Percentiles rank a stretch among this genome's conserved stretches.
These are phyloP conservation scores for Tautogolabrus adspersus DNA, from an alignment of 2,113 vertebrate genomes.

Conservation along the genomic window DNA sequence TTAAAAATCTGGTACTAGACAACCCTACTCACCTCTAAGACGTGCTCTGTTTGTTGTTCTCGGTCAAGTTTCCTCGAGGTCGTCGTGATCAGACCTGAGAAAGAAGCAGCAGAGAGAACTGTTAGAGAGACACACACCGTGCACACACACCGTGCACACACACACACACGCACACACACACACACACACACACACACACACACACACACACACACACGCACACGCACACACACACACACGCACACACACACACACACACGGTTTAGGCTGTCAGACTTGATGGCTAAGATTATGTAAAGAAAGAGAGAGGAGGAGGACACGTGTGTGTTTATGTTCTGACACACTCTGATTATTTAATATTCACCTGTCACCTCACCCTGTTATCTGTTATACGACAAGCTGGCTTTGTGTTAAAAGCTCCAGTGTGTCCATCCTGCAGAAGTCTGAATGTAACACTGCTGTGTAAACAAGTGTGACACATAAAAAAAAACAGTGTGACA, in stretches of 20 bases:
- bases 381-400: too few relatives aligned
- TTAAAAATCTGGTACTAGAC: too few relatives aligned
- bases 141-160: background rate
- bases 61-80: slow-evolving; percentile 95
- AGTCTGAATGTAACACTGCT: too few relatives aligned
- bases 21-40: slow-evolving; percentile 89
- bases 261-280: too few relatives aligned
- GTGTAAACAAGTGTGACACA: too few relatives aligned
- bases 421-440: too few relatives aligned
- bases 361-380: too few relatives aligned
- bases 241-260: too few relatives aligned
- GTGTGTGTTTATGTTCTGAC: slow-evolving; percentile 7
- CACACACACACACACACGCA: slow-evolving; percentile 6
- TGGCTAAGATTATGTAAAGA: background rate
- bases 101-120: slow-evolving; percentile 32
- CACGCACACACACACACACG: background rate
- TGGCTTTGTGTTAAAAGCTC: too few relatives aligned
- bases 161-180: slow-evolving; percentile 21
- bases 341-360: background rate
- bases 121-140: background rate
- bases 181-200: slow-evolving; percentile 21
- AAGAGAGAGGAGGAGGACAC: background rate
- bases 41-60: slow-evolving; percentile 95
- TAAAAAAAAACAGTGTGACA: too few relatives aligned
- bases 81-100: slow-evolving; percentile 93